Percentiles rank a stretch among this genome's conserved stretches.
phyloP scores from a whole-genome alignment of 2,113 vertebrate genomes.

The Syrmaticus mikado region DNA sequence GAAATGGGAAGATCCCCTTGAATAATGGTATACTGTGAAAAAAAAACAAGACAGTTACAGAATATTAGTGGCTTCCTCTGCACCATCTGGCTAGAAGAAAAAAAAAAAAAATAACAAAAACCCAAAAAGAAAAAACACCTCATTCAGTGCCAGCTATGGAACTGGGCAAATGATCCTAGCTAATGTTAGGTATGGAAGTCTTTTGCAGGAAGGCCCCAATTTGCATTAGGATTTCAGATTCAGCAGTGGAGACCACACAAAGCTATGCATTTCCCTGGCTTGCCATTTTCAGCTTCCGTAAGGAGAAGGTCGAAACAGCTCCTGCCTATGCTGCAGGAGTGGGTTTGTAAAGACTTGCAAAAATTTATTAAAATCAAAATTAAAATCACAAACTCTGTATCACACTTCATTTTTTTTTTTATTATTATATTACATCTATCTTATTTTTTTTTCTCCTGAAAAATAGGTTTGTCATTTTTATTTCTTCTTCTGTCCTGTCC shows the following conservation, averaged over 20 bases:
- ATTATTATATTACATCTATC: background rate
- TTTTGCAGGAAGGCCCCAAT: background rate
- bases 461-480: background rate
- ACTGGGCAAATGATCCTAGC: background rate
- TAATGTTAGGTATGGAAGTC: background rate
- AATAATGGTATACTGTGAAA: background rate
- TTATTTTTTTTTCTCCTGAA: background rate
- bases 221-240: background rate
- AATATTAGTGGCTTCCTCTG: conserved; percentile 17
- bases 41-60: conserved; percentile 37
- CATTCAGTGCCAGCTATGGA: background rate
- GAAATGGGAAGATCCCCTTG: conserved; percentile 2
- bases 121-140: background rate
- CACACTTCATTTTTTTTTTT: background rate
- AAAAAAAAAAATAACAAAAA: background rate
- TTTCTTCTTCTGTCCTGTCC: background rate
- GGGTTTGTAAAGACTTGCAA: background rate
- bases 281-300: background rate
- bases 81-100: conserved; percentile 20
- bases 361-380: background rate
- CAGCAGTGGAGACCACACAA: background rate
- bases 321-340: background rate
- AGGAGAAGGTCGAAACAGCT: background rate
- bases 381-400: background rate
- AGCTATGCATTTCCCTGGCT: background rate